Evolutionary conservation across 2,113 vertebrate genomes (phyloP).

Genomic region (Accipiter cooperii): DNA sequence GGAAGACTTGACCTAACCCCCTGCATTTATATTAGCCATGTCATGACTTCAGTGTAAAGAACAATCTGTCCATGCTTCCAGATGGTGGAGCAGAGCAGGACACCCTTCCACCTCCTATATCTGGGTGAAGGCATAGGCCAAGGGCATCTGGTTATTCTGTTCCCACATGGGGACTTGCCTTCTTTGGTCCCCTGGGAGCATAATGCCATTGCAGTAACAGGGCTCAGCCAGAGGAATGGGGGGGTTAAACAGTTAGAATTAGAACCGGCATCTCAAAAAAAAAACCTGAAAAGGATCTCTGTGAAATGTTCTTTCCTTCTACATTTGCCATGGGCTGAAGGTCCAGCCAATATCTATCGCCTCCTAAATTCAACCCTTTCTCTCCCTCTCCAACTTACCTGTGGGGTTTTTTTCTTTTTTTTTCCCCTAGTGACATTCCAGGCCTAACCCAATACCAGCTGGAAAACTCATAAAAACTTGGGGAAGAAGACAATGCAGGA

Average conservation of each 20-base stretch:
- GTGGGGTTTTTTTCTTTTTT: too few relatives aligned
- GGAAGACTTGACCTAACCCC: background rate
- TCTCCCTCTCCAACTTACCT: background rate
- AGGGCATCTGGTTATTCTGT: background rate
- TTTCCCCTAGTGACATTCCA: background rate
- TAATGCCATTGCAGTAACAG: background rate
- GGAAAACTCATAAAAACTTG: background rate
- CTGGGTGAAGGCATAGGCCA: background rate
- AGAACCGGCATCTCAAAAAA: background rate
- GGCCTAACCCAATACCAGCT: background rate
- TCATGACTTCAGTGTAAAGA: background rate
- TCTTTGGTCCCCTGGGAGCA: background rate
- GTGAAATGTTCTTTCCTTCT: background rate
- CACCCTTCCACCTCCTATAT: background rate
- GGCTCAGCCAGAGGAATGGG: background rate
- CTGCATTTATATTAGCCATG: background rate
- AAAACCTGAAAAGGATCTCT: accelerated
- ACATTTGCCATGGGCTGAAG: background rate
- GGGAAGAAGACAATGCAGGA: background rate
- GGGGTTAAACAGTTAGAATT: background rate
- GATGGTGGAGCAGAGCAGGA: background rate
- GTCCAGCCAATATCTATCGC: background rate
- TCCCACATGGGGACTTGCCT: background rate
- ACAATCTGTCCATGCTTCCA: background rate
- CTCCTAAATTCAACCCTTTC: background rate